Evolutionary conservation across 2,888 invertebrate genomes (phyloP).

Genomic region (Cantharis nigra): DNA sequence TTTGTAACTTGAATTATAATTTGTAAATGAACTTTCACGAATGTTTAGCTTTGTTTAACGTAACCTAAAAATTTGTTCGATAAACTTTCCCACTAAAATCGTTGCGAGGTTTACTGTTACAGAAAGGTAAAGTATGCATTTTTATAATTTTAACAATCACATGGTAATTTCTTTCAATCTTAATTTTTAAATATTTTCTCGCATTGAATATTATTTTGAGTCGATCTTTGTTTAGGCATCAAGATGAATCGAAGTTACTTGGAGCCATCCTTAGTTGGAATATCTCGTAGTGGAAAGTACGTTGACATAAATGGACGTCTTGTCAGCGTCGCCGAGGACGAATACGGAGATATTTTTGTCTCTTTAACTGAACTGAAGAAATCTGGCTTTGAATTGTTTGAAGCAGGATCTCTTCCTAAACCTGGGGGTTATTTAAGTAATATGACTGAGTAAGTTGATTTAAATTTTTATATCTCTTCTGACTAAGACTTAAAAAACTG

Average conservation of each 20-base stretch:
- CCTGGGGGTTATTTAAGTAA: not conserved
- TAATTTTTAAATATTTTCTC: no score
- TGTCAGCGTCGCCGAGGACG: conserved; percentile 32
- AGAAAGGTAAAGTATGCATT: not conserved
- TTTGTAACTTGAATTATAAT: no score
- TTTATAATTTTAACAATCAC: no score
- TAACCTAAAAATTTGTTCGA: not conserved
- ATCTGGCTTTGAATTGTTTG: conserved; percentile 42
- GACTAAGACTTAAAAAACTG: not conserved
- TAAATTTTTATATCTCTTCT: not conserved
- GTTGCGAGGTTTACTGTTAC: not conserved
- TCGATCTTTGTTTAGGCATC: not conserved
- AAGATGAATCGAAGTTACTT: not conserved
- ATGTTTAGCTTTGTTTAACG: not conserved
- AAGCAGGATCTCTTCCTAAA: conserved; percentile 33
- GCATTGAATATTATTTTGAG: not conserved
- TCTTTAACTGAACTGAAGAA: conserved; percentile 37
- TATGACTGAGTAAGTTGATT: not conserved
- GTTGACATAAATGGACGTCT: conserved; percentile 40
- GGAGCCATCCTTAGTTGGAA: not conserved
- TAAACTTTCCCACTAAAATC: not conserved
- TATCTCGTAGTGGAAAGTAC: not conserved
- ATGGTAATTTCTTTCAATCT: no score
- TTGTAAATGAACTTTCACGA: no score
- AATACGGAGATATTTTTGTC: conserved; percentile 37